Evolutionary conservation across 2,888 invertebrate species (phyloP).

Genomic region (Embidobia sp.): DNA sequence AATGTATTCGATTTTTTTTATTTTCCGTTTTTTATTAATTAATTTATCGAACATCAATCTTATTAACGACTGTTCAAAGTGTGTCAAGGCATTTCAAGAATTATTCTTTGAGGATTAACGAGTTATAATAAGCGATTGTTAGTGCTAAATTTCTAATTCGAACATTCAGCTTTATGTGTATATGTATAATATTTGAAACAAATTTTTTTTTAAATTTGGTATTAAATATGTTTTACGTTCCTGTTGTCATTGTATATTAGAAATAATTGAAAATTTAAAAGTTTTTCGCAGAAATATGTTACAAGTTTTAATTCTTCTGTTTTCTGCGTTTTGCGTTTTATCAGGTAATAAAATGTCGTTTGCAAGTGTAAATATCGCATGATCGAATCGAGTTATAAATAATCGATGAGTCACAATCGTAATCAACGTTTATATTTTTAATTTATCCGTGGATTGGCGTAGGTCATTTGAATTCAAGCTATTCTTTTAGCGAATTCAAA

Average conservation of each 20-base stretch:
- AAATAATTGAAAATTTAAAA: too few relatives aligned
- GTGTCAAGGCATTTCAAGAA: constrained; percentile 23
- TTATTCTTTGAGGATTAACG: constrained; percentile 18
- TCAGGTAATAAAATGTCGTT: not conserved
- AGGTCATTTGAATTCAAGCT: constrained; percentile 29
- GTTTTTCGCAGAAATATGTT: too few relatives aligned
- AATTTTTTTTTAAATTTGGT: too few relatives aligned
- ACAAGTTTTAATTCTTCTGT: too few relatives aligned
- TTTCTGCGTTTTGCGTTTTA: not conserved
- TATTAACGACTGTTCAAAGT: constrained; percentile 20
- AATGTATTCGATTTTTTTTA: too few relatives aligned
- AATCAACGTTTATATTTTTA: constrained; percentile 8
- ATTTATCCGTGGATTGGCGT: constrained; percentile 3
- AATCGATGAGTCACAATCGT: constrained; percentile 17
- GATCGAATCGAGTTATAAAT: constrained; percentile 1
- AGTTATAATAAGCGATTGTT: constrained; percentile 9
- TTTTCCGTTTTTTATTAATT: constrained; percentile 15
- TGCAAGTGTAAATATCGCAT: not conserved
- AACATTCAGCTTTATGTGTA: not conserved
- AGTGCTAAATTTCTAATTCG: not conserved
- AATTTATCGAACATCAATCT: constrained; percentile 17
- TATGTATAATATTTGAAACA: too few relatives aligned
- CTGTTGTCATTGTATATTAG: too few relatives aligned
- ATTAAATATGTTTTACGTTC: too few relatives aligned
- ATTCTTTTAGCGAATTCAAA: constrained; percentile 13